Percentiles rank a stretch among this genome's conserved stretches.
Evolutionary conservation across 92 coral and sea anemone species (phyloP).

Genomic region (Nematostella vectensis): DNA sequence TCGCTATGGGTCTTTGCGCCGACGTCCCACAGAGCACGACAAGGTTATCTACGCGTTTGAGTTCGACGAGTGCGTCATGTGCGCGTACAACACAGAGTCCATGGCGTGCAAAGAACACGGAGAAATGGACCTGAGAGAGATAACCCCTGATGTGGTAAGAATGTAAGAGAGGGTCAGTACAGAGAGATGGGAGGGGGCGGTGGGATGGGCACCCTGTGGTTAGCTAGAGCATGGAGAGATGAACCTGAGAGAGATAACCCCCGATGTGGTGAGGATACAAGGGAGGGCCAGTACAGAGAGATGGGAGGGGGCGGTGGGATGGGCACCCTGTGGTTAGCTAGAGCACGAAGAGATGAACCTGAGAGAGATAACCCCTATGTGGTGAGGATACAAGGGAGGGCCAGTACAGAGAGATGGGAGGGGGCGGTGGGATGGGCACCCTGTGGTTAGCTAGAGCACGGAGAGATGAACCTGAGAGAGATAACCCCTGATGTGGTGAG

Average conservation of each 20-base stretch:
- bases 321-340: too few species aligned
- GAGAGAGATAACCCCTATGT: conserved; percentile 84
- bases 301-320: too few species aligned
- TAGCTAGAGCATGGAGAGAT: conserved; percentile 77
- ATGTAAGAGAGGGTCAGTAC: too few species aligned
- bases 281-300: too few species aligned
- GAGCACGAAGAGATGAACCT: conserved; percentile 72
- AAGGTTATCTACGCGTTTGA: conserved; percentile 75
- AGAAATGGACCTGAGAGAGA: conserved; percentile 58
- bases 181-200: too few species aligned
- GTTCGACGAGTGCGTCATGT: conserved; percentile 88
- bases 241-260: conserved; percentile 74
- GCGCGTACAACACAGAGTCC: conserved; percentile 58
- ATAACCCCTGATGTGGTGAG: conserved; percentile 92
- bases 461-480: conserved; percentile 66
- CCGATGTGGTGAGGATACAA: conserved; percentile 80
- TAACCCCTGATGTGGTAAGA: conserved; percentile 94
- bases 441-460: too few species aligned
- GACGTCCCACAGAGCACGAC: conserved; percentile 55
- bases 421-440: too few species aligned
- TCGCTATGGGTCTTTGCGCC: conserved; percentile 67
- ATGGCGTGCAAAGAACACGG: conserved; percentile 72
- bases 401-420: too few species aligned
- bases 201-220: too few species aligned
- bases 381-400: conserved; percentile 55